Conservation (phyloP, 2,797 vertebrate species). For the Helostoma temminkii region DNA sequence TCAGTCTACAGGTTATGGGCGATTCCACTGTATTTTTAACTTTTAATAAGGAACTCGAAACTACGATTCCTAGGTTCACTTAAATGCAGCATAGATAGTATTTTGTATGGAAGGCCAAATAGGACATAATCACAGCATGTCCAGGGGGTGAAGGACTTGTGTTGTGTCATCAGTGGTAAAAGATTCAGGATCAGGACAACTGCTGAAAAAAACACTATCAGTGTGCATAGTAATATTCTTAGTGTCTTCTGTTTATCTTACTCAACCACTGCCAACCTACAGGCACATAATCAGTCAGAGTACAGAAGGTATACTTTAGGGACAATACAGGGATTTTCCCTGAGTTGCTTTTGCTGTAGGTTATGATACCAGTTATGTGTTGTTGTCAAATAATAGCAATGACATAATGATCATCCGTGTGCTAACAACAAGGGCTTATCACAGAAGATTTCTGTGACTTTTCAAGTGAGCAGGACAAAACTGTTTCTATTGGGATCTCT, state of each 20-base stretch:
- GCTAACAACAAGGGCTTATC: not conserved
- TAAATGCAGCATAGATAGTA: not conserved
- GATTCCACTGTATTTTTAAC: not conserved
- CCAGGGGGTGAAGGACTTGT: not conserved
- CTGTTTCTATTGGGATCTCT: not conserved
- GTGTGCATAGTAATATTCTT: not conserved
- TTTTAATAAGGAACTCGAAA: not conserved
- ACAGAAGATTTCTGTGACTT: not conserved
- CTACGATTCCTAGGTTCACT: not conserved
- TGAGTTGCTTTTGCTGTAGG: conserved; percentile 1
- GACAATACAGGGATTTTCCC: conserved; percentile 63
- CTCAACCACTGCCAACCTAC: conserved; percentile 3
- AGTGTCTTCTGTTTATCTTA: not conserved
- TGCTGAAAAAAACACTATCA: too few relatives aligned
- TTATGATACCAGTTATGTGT: conserved; percentile 7
- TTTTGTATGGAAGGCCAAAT: not conserved
- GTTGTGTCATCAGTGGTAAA: not conserved
- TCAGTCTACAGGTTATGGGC: not conserved
- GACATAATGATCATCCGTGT: not conserved
- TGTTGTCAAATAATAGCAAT: conserved; percentile 15
- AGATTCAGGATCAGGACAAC: too few relatives aligned
- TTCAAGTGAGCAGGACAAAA: not conserved
- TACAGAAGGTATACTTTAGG: conserved; percentile 26
- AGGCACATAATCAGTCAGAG: conserved; percentile 4
- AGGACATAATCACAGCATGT: not conserved